phyloP scores from a whole-genome alignment of 1,140 invertebrate species.

The Anagrus nilaparvatae region DNA sequence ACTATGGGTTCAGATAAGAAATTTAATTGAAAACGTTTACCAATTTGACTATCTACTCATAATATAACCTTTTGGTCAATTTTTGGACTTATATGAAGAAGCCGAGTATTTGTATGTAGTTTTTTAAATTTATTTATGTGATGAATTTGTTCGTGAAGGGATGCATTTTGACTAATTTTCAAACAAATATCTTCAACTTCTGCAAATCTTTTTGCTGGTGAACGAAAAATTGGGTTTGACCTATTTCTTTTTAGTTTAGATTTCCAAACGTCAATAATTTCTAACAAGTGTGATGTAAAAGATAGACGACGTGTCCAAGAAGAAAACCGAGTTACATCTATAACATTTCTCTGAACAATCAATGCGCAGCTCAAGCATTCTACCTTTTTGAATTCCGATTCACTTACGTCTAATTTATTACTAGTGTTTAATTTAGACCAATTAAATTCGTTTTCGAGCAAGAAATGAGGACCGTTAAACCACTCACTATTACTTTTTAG shows the following conservation, averaged over 20 bases:
- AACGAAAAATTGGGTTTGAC: background rate
- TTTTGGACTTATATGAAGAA: background rate
- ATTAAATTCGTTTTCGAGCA: background rate
- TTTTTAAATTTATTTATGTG: background rate
- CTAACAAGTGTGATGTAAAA: background rate
- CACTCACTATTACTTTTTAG: background rate
- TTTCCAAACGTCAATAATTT: background rate
- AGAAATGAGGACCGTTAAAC: background rate
- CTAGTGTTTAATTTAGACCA: background rate
- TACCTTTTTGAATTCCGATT: background rate
- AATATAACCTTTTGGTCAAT: background rate
- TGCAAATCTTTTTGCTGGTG: too few relatives aligned
- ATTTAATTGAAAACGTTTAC: background rate
- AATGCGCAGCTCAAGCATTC: background rate
- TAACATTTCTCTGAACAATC: background rate
- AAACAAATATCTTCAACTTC: background rate
- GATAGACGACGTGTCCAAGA: background rate
- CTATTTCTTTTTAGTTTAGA: background rate
- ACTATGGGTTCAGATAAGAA: background rate
- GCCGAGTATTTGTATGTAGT: background rate
- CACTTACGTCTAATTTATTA: background rate
- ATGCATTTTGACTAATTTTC: background rate
- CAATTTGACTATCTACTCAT: background rate
- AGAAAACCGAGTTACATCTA: constrained; percentile 1
- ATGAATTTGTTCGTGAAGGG: background rate